Evolutionary conservation across 2,113 vertebrate genomes (phyloP).

Genomic region (Geococcyx californianus): DNA sequence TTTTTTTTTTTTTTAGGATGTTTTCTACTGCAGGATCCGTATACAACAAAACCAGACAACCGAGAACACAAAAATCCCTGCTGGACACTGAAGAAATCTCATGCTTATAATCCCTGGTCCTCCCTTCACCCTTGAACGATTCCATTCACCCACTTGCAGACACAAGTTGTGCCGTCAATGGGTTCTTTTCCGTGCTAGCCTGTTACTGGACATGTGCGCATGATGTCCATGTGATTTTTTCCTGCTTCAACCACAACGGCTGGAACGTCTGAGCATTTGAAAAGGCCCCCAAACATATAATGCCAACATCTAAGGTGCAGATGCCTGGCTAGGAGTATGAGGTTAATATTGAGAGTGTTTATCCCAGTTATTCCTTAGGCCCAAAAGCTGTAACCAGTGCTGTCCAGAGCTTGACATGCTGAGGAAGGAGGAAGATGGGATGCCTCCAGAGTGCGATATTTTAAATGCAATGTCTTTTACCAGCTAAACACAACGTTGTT

Average conservation of each 20-base stretch:
- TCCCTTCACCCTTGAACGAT: neutral
- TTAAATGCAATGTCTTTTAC: neutral
- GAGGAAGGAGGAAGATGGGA: neutral
- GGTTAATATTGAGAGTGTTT: neutral
- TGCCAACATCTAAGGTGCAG: accelerated
- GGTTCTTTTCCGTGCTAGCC: neutral
- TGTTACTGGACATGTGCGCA: neutral
- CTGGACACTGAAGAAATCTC: neutral
- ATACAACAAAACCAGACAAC: neutral
- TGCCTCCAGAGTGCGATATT: neutral
- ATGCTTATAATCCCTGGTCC: neutral
- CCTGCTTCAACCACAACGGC: neutral
- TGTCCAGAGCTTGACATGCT: accelerated
- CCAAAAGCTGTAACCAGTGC: neutral
- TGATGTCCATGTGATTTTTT: neutral
- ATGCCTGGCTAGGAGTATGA: neutral
- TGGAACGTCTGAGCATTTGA: neutral
- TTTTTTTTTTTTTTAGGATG: neutral
- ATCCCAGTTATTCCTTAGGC: neutral
- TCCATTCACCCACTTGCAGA: neutral
- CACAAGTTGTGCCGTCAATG: neutral
- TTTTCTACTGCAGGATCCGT: neutral
- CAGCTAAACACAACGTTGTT: neutral
- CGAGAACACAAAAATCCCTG: neutral
- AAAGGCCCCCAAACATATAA: neutral